Base-by-base conservation (phyloP, 2,113 vertebrate genomes). In the Aphelocoma coerulescens region DNA sequence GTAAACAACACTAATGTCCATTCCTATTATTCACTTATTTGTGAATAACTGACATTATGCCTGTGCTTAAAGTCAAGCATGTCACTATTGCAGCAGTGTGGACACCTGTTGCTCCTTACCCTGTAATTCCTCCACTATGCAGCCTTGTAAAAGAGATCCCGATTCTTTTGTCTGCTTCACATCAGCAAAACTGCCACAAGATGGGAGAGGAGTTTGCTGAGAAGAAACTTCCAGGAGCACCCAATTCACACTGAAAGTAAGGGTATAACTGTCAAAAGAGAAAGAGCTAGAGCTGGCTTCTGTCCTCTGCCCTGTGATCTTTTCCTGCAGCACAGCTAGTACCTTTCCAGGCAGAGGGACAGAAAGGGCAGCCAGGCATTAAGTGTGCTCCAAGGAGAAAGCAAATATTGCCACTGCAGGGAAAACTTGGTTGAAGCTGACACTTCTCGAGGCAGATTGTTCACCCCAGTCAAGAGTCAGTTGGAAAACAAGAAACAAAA, bases 21-120 rank as follows among this genome's bases (percentile, higher is more conserved):
- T 39, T 86, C 35, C 21, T 75, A 32, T 91, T 91, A 87, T 81
- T 93, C 86, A 91, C 59, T 91, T 95, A 81, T 84, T 95, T 89
- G 61, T 68, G 84, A 55, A 87, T 96, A 94, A 84, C 33, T 74
- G 76, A 54, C 73, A 57, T 78, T 67, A 81, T 61, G 61, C 22
- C 35, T 37, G 48, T 61, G 65, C 57, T 81, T 78, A 41, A 83
- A 91, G 73, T 46, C 68, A 86, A 91, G 43, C 39, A 77, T 39
- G 39, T 62, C 68, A 39, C 75, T 63, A 4, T 2, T 30, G 67
- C 55, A 59, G 49, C 30, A 77, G 21, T 3, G 3, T 55, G 48
- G 72, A 39, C 76, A 93, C 86, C 61, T 96, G 91, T 92, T 95
- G 76, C 68, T 88, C 68, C 46, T 88, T 54, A 54, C 14, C 57